Percentiles rank a stretch among this genome's conserved stretches.
phyloP scores from a whole-genome alignment of 1,140 invertebrate species.

The Arctopsyche grandis region DNA sequence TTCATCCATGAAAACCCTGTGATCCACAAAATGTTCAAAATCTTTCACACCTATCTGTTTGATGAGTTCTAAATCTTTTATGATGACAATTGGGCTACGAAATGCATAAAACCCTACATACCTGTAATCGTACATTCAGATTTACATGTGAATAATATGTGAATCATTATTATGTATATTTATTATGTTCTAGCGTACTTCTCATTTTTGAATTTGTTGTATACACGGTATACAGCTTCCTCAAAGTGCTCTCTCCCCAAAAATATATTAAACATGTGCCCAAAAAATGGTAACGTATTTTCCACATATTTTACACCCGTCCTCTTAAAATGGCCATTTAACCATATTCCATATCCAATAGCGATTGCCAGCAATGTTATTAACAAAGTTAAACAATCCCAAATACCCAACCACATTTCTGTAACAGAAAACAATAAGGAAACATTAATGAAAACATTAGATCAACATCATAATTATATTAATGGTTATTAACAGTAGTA shows the following conservation, averaged over 20 bases:
- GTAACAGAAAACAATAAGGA: not conserved
- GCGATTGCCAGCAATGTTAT: conserved; percentile 20
- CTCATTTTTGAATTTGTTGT: conserved; percentile 43
- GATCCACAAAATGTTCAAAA: conserved; percentile 70
- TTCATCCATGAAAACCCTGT: conserved; percentile 59
- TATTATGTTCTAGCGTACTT: conserved; percentile 37
- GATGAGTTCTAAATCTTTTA: conserved; percentile 68
- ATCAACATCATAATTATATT: too few relatives aligned
- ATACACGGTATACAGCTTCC: conserved; percentile 49
- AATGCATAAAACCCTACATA: conserved; percentile 65
- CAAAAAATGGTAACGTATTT: conserved; percentile 48
- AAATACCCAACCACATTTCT: not conserved
- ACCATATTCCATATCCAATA: conserved; percentile 46
- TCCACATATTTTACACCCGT: conserved; percentile 44
- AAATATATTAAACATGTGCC: conserved; percentile 53
- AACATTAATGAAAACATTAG: too few relatives aligned
- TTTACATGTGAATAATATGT: not conserved
- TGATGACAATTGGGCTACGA: conserved; percentile 61
- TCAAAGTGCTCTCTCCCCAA: conserved; percentile 50
- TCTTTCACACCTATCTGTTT: conserved; percentile 68
- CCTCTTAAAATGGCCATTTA: conserved; percentile 51
- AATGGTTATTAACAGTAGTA: too few relatives aligned
- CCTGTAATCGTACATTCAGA: conserved; percentile 56
- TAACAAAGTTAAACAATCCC: conserved; percentile 38
- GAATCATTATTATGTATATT: not conserved